Percentiles rank a stretch among this genome's conserved stretches.
Evolutionary conservation across 2,113 vertebrate species (phyloP).

Genomic region (Talpa occidentalis): DNA sequence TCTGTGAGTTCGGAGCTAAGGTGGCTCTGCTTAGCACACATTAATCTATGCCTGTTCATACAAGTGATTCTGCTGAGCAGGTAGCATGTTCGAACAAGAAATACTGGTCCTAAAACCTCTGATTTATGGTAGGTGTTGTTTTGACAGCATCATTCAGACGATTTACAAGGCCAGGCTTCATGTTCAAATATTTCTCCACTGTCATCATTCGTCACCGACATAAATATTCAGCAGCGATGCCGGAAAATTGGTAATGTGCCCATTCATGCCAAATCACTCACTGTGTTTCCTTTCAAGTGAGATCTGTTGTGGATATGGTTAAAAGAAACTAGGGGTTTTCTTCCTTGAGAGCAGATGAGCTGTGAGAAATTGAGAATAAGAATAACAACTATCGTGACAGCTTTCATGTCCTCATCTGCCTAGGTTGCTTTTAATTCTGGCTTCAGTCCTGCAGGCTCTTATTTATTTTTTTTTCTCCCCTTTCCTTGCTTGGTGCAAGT

Average conservation of each 20-base stretch:
- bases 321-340: slow-evolving; percentile 62
- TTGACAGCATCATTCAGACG: slow-evolving; percentile 83
- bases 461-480: not conserved
- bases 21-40: slow-evolving; percentile 80
- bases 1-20: slow-evolving; percentile 85
- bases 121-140: slow-evolving; percentile 89
- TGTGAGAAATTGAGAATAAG: slow-evolving; percentile 73
- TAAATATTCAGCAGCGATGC: slow-evolving; percentile 83
- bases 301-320: slow-evolving; percentile 78
- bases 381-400: slow-evolving; percentile 69
- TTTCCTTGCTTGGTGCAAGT: slow-evolving; percentile 19
- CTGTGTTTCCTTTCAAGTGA: slow-evolving; percentile 69
- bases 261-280: slow-evolving; percentile 80
- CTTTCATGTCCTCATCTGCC: slow-evolving; percentile 64
- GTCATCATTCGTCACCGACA: slow-evolving; percentile 84
- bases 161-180: slow-evolving; percentile 85
- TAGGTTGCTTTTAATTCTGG: slow-evolving; percentile 61
- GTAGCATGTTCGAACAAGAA: slow-evolving; percentile 89
- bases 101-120: slow-evolving; percentile 86
- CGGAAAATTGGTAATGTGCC: slow-evolving; percentile 83
- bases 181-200: slow-evolving; percentile 85
- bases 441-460: slow-evolving; percentile 65
- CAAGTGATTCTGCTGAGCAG: slow-evolving; percentile 87
- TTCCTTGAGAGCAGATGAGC: slow-evolving; percentile 81
- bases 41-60: slow-evolving; percentile 87